Evolutionary conservation across 2,888 invertebrate genomes (phyloP), one percentile per base, ranked within the genome.

Genomic region (Notodonta dromedarius): DNA sequence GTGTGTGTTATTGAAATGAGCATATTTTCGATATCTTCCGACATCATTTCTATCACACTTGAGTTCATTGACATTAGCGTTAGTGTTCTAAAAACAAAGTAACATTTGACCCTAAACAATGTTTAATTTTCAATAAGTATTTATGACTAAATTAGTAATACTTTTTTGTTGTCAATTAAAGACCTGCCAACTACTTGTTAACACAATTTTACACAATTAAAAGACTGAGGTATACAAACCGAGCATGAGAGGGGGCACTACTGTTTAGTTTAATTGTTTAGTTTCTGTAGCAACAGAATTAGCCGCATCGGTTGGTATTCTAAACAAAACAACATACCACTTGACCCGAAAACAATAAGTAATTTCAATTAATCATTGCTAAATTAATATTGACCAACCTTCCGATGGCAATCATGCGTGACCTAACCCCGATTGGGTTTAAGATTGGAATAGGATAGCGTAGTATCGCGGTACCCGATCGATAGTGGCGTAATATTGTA

Each of bases 331-430:
- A 24, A 24, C 5, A n/a, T 48, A 48, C 16, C 52, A 12, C 32
- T 52, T 52, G 52, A 52, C 52, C 52, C 32, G 16, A 50, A 50
- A 52, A 13, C 6, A 32, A 52, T 32, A 12, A 13, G 13, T 32
- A 13, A 32, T 52, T 52, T 52, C 52, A 35, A 32, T 52, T 52
- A 52, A 9, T 52, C 12, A 12, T 32, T 52, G 52, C 52, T 52
- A 32, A 52, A 52, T 52, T 32, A 52, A 52, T 14, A 52, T 52
- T 52, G 32, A 12, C 52, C 52, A 32, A 52, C 32, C 13, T 52
- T 32, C 24, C 52, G 12, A 52, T 52, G 7, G 32, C 32, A 52
- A 11, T 12, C 51, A 52, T 52, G 32, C 52, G 52, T 52, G 52
- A 52, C 52, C 52, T 32, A 52, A 32, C 32, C 32, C 2, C 52